A percentile compares a stretch with the other conserved stretches of the same genome.
Evolutionary conservation across 2,797 vertebrate genomes (phyloP).

Genomic region (Melanitta fusca): DNA sequence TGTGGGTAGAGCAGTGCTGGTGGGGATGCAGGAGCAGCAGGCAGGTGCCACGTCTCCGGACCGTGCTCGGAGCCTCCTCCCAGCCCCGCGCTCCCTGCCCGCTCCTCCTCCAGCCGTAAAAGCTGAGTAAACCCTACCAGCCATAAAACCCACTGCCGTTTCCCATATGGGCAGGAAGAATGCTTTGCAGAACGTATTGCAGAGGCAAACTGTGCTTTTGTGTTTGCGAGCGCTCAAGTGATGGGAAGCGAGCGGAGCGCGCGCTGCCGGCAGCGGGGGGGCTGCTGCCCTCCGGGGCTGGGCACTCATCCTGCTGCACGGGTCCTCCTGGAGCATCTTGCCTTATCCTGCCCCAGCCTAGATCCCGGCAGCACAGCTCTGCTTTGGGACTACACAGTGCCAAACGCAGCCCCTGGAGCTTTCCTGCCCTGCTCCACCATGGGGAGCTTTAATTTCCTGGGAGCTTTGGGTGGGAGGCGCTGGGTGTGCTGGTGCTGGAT

Average conservation of each 20-base stretch:
- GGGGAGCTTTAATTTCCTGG: neutral
- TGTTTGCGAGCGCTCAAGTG: accelerated
- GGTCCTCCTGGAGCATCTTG: neutral
- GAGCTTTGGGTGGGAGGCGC: accelerated
- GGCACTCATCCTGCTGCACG: neutral
- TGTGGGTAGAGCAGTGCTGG: accelerated
- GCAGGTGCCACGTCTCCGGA: neutral
- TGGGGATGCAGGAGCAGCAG: neutral
- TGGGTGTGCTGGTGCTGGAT: too few species aligned
- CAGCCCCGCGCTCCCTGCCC: accelerated
- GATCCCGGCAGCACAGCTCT: accelerated
- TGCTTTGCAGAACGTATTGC: neutral
- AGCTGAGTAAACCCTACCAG: neutral
- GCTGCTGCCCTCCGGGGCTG: accelerated
- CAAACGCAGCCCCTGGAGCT: neutral
- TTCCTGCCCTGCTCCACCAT: neutral
- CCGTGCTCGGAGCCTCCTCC: neutral
- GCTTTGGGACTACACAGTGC: neutral
- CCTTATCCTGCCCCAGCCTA: neutral
- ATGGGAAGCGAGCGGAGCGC: neutral
- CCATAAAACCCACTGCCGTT: accelerated
- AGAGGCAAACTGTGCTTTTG: neutral
- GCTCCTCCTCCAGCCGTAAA: neutral
- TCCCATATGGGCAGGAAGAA: accelerated
- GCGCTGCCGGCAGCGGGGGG: neutral